phyloP scores from a whole-genome alignment of 2,888 invertebrate species.

The Blera fallax region DNA sequence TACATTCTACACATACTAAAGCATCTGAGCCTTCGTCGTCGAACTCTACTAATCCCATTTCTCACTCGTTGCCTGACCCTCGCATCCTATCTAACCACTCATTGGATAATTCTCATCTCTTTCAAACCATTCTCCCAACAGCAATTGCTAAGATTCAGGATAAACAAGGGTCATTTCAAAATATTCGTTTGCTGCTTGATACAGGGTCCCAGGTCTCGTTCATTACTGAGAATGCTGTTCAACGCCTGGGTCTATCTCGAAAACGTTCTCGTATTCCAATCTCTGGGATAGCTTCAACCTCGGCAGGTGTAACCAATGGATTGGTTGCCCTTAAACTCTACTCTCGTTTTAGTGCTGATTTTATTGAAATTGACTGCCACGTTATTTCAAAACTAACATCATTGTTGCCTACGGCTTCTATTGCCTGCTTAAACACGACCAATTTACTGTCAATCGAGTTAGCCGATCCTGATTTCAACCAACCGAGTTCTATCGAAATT shows the following conservation, averaged over 20 bases:
- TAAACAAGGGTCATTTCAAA: neutral
- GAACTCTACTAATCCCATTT: neutral
- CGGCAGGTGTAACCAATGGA: slow-evolving; percentile 28
- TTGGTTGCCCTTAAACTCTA: neutral
- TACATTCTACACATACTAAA: slow-evolving; percentile 7
- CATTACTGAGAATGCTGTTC: neutral
- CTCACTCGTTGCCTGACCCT: neutral
- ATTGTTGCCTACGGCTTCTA: neutral
- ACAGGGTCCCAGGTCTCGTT: slow-evolving; percentile 23
- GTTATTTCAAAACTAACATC: slow-evolving; percentile 18
- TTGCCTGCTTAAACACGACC: neutral
- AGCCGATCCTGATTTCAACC: slow-evolving; percentile 15
- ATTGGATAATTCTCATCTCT: neutral
- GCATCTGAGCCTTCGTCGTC: neutral
- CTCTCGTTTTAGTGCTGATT: neutral
- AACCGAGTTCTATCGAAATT: neutral
- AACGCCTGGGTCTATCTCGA: neutral
- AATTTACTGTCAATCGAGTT: neutral
- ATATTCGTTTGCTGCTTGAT: neutral
- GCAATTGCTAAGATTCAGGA: neutral
- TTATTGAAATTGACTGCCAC: neutral
- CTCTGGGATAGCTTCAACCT: neutral
- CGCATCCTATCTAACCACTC: neutral
- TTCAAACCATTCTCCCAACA: slow-evolving; percentile 1
- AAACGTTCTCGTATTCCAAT: slow-evolving; percentile 5